Base-by-base conservation (phyloP, 2,888 invertebrate species). In the Spicauda simplicius region DNA sequence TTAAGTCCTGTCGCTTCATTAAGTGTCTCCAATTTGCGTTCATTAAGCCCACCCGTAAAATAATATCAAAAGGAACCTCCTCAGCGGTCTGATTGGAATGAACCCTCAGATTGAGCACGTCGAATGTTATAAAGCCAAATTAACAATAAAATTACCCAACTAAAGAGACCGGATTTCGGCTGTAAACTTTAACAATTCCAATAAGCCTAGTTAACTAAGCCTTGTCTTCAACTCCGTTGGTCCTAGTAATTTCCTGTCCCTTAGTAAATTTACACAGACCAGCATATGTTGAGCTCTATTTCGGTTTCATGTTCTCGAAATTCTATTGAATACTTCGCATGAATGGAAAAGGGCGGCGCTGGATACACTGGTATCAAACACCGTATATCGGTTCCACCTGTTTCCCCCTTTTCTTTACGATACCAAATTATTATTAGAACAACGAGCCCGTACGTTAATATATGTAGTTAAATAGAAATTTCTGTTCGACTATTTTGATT, bases 311-410 rank as follows among this genome's bases (percentile, higher is more conserved):
- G 45, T 30, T 60, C 16, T 12, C 18, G 12, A 10, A 50, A 14
- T 60, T 54, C 19, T 33, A 16, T 54, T 33, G 14, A 41, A 41
- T n/a, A 16, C 53, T 33, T 14, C n/a, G 14, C 18, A 3, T n/a
- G 12, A 52, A 50, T 45, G 20, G 53, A 37, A 16, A 18, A 33
- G 33, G 56, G 52, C 37, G 61, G 12, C 7, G 61, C 61, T 33
- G 14, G 56, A 55, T 53, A 59, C 2, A 10, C 16, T 61, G 67
- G 67, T 52, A 33, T 37, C 33, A 4, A n/a, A 18, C 12, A n/a
- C n/a, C 56, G 50, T 72, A 70, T 58, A 69, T 70, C 62, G 69
- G 59, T 69, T 65, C 69, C 72, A 73, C 73, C 73, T 73, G 73
- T 67, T 69, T 68, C 69, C 56, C 45, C 59, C 45, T 69, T 68